These are phyloP conservation scores for Hyperopisus bebe DNA, from an alignment of 2,113 vertebrate species.

Conservation along the genomic window DNA sequence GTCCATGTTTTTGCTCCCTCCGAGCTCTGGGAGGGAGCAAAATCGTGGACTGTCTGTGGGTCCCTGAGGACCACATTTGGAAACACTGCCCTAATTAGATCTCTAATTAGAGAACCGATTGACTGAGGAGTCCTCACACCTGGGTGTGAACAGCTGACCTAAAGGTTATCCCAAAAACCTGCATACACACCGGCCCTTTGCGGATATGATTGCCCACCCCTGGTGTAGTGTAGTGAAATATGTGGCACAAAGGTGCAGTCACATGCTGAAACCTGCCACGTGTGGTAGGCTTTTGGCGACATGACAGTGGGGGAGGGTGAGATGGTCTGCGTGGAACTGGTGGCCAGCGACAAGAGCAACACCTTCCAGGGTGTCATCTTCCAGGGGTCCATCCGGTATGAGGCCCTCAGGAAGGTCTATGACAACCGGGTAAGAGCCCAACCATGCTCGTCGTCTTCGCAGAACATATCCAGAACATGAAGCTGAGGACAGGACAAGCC, in stretches of 20 bases:
- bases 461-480: background rate
- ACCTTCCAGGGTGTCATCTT: conserved; percentile 96
- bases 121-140: background rate
- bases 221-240: background rate
- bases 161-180: background rate
- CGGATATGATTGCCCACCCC: background rate
- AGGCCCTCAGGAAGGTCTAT: conserved; percentile 95
- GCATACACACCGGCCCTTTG: background rate
- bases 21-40: background rate
- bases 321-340: conserved; percentile 98
- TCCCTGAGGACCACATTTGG: background rate
- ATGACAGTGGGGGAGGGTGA: conserved; percentile 97
- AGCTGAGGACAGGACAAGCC: background rate
- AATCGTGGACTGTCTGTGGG: background rate
- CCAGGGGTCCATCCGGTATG: conserved; percentile 96
- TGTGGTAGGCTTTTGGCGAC: conserved; percentile 82
- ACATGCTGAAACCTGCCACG: background rate
- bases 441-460: background rate
- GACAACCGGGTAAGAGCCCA: conserved; percentile 82
- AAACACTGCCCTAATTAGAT: background rate
- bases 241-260: background rate
- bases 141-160: background rate
- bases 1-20: background rate
- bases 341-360: conserved; percentile 93
- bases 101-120: background rate